Base-by-base conservation (phyloP, 1,140 invertebrate genomes). In the Pemphigus obesinymphae region DNA sequence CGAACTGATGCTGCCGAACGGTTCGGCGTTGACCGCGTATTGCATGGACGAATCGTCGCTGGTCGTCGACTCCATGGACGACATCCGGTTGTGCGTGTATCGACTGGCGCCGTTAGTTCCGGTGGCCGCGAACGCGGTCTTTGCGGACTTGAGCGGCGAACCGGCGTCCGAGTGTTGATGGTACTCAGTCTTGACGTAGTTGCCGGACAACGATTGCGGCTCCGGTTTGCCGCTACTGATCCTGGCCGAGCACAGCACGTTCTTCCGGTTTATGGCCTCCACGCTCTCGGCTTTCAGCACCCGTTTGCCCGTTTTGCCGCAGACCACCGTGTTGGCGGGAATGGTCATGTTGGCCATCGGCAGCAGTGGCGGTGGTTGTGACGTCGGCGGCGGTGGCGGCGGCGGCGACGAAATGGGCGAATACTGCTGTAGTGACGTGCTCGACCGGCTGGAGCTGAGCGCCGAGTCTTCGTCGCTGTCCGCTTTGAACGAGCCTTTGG, bases 401-500 rank as follows among this genome's bases (percentile, higher is more conserved):
- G 88, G 86, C 0, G 90, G 89, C 0, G 89, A 90, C 66, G 87
- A 85, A 1, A 89, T 88, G 6, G 93, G 92, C 83, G 92, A 92
- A 84, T 91, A 91, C 45, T 89, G 89, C 17, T 70, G 68, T 7
- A 90, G 89, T 0, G 92, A 93, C 85, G 93, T 90, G 86, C 92
- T 89, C 20, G 92, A 89, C 89, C 90, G 92, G 48, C 92, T 93
- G 48, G 90, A 93, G 85, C 93, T 94, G 84, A 95, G 92, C 3
- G 94, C 93, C 10, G 94, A 95, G 86, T 96, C 94, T 85, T 94
- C 95, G 85, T 96, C 94, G 84, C 93, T 94, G 84, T 95, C 93
- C 84, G 93, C 91, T 84, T 86, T 89, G 55, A 82, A 75, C 29
- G 45, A 61, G 3, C 29, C 31, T 15, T 80, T 80, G 20, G 76